These are phyloP conservation scores for Parauchenoglanis ngamensis DNA, from an alignment of 2,797 vertebrate species.

Conservation along the genomic window DNA sequence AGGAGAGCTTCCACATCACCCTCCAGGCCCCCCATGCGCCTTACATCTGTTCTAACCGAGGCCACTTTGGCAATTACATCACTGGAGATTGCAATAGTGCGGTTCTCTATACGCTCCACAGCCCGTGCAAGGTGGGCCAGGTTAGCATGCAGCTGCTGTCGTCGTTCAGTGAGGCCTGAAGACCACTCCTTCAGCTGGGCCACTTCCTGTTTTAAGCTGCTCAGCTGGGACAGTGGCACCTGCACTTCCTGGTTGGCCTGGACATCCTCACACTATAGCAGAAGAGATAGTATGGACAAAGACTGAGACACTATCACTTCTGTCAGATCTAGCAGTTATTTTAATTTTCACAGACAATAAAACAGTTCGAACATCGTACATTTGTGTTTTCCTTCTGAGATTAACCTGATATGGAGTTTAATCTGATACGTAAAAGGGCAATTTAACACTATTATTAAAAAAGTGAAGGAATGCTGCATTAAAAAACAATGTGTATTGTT, in stretches of 20 bases:
- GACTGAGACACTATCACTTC: slow-evolving; percentile 8
- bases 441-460: neutral
- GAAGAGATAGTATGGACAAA: slow-evolving; percentile 51
- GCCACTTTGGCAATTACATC: slow-evolving; percentile 80
- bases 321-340: slow-evolving; percentile 4
- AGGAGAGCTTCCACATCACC: slow-evolving; percentile 80
- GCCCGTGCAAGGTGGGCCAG: slow-evolving; percentile 74
- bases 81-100: slow-evolving; percentile 73
- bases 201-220: slow-evolving; percentile 78
- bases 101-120: slow-evolving; percentile 76
- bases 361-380: neutral
- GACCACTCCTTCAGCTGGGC: slow-evolving; percentile 76
- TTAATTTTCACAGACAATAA: neutral
- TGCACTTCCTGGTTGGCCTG: slow-evolving; percentile 73
- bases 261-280: slow-evolving; percentile 80
- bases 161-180: slow-evolving; percentile 70
- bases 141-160: slow-evolving; percentile 74
- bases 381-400: neutral
- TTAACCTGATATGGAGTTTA: neutral
- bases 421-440: neutral
- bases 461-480: neutral
- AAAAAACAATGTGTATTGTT: neutral
- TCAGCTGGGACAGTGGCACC: slow-evolving; percentile 70
- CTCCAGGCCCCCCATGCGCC: slow-evolving; percentile 88
- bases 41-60: slow-evolving; percentile 86